phyloP scores from a whole-genome alignment of 2,797 vertebrate species.

The Pogoniulus pusillus region DNA sequence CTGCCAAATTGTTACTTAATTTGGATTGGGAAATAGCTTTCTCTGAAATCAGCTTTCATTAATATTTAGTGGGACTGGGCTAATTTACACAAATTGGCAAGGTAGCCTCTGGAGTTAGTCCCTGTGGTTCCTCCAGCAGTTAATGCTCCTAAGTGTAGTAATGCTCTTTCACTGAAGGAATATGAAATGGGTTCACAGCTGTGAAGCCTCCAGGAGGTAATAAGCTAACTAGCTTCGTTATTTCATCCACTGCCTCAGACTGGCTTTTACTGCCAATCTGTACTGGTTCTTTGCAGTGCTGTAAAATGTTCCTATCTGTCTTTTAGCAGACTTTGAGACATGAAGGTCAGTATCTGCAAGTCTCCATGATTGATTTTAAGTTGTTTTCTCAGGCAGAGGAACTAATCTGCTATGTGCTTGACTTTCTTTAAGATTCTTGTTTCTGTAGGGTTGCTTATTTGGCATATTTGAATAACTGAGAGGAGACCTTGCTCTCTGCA shows the following conservation, averaged over 20 bases:
- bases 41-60: neutral
- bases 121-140: neutral
- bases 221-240: constrained; percentile 11
- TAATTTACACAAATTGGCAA: neutral
- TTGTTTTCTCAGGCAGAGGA: neutral
- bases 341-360: constrained; percentile 3
- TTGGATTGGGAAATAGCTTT: neutral
- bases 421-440: neutral
- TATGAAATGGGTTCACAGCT: neutral
- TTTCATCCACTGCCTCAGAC: neutral
- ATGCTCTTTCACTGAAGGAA: neutral
- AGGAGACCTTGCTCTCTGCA: no score
- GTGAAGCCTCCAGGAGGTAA: constrained; percentile 18
- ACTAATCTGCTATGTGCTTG: neutral
- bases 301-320: neutral
- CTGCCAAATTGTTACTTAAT: constrained; percentile 8
- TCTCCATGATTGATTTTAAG: neutral
- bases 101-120: neutral
- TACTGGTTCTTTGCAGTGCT: neutral
- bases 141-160: neutral
- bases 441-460: neutral
- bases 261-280: neutral
- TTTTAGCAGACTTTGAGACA: neutral
- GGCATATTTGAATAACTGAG: neutral
- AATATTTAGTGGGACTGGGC: constrained; percentile 1